Evolutionary conservation across 2,888 invertebrate species (phyloP).

Genomic region (Chrysodeixis includens): DNA sequence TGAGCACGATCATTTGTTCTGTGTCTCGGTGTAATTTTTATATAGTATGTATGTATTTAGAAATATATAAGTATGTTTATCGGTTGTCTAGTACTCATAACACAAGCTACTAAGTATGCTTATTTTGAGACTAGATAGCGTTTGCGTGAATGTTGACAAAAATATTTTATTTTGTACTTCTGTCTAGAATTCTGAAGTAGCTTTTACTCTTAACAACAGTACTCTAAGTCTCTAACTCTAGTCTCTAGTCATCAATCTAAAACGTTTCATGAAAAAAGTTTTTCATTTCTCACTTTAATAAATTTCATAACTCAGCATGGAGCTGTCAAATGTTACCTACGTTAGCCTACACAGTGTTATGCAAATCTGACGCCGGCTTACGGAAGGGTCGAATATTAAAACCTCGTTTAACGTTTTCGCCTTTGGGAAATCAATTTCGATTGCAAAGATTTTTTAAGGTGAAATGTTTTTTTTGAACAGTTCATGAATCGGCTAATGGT

Average conservation of each 20-base stretch:
- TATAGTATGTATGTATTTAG: no score
- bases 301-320: not conserved
- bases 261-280: not conserved
- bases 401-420: slow-evolving; percentile 36
- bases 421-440: slow-evolving; percentile 47
- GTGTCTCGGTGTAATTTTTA: no score
- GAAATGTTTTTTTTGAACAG: slow-evolving; percentile 33
- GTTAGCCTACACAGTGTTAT: slow-evolving; percentile 17
- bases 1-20: no score
- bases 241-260: not conserved
- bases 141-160: no score
- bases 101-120: no score
- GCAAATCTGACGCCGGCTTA: slow-evolving; percentile 30
- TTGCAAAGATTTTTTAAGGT: slow-evolving; percentile 32
- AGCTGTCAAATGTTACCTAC: slow-evolving; percentile 6
- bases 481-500: slow-evolving; percentile 1
- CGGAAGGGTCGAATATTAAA: slow-evolving; percentile 45
- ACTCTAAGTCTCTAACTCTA: no score
- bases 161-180: no score
- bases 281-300: not conserved
- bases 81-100: no score
- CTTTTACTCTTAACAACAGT: no score
- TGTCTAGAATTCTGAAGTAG: no score
- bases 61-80: no score
- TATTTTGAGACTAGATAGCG: no score